These are phyloP conservation scores for Darwinula stevensoni DNA, from an alignment of 2,888 invertebrate species.

Conservation along the genomic window DNA sequence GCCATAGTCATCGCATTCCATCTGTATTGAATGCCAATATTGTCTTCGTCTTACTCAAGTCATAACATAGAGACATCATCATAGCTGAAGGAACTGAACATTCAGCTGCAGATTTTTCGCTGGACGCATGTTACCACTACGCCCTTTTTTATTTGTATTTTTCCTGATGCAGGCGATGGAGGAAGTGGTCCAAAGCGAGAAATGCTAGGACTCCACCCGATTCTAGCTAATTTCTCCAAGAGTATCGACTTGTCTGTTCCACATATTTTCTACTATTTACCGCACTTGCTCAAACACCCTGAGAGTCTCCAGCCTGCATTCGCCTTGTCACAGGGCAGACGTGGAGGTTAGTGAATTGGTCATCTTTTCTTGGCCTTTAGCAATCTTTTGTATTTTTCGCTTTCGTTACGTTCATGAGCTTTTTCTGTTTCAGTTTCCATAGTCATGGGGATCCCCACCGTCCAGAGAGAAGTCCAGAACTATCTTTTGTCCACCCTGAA, in stretches of 20 bases:
- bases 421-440: conserved; percentile 28
- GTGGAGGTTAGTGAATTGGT: background rate
- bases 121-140: too few relatives aligned
- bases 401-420: background rate
- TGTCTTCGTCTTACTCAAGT: too few relatives aligned
- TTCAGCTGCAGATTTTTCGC: too few relatives aligned
- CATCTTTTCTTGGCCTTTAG: background rate
- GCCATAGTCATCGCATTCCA: too few relatives aligned
- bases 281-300: background rate
- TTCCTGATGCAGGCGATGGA: too few relatives aligned
- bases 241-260: background rate
- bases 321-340: background rate
- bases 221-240: too few relatives aligned
- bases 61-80: too few relatives aligned
- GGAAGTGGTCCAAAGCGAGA: too few relatives aligned
- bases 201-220: too few relatives aligned
- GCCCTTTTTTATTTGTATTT: too few relatives aligned
- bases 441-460: conserved; percentile 67
- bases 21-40: too few relatives aligned
- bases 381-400: background rate
- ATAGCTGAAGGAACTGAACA: too few relatives aligned
- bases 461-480: conserved; percentile 54
- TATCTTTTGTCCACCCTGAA: conserved; percentile 59
- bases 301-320: background rate
- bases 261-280: conserved; percentile 1